Evolutionary conservation across 64 coral and sea anemone genomes (phyloP).

Genomic region (Exaiptasia diaphana): DNA sequence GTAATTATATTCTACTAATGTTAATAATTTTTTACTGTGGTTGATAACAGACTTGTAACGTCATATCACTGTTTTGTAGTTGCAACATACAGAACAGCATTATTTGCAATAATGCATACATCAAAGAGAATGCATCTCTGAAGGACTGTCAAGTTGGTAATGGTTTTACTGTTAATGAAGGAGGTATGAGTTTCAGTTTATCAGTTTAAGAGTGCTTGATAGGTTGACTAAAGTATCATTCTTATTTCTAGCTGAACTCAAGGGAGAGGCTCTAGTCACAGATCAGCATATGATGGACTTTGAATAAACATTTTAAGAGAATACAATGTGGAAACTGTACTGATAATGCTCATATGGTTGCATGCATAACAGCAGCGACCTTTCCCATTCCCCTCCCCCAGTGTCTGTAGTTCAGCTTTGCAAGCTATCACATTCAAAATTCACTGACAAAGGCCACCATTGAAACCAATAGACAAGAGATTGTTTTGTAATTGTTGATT

Average conservation of each 20-base stretch:
- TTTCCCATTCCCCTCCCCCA: too few relatives aligned
- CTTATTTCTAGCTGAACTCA: slow-evolving; percentile 77
- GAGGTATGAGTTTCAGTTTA: slow-evolving; percentile 26
- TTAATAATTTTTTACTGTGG: background rate
- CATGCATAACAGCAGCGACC: too few relatives aligned
- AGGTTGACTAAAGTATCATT: background rate
- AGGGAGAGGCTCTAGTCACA: slow-evolving; percentile 83
- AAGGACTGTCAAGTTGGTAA: slow-evolving; percentile 98
- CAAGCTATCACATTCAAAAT: too few relatives aligned
- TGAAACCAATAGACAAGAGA: too few relatives aligned
- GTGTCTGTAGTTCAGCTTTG: too few relatives aligned
- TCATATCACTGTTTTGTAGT: slow-evolving; percentile 7
- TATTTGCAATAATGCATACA: slow-evolving; percentile 86
- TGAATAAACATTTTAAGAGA: slow-evolving; percentile 18
- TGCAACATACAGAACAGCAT: slow-evolving; percentile 88
- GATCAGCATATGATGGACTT: slow-evolving; percentile 90
- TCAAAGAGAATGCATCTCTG: slow-evolving; percentile 88
- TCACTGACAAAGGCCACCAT: too few relatives aligned
- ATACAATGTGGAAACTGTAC: too few relatives aligned
- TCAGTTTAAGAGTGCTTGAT: background rate
- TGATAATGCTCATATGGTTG: too few relatives aligned
- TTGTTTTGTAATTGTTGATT: too few relatives aligned
- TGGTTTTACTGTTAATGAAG: slow-evolving; percentile 73
- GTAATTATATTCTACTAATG: too few relatives aligned
- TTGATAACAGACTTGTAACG: background rate